Base-by-base conservation (phyloP, 2,888 invertebrate genomes). In the Agrilus mali region DNA sequence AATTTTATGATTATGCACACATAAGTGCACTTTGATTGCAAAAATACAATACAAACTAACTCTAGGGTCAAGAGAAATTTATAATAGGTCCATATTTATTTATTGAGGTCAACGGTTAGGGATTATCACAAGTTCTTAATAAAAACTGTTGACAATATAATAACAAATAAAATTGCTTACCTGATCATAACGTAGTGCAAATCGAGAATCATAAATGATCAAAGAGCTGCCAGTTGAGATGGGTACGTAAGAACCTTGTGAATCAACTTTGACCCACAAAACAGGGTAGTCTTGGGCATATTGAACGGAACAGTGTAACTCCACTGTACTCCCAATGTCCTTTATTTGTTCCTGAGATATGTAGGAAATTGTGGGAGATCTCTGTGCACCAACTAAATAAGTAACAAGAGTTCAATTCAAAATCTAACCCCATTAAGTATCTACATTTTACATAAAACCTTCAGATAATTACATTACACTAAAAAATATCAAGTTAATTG, bases 341-440 rank as follows among this genome's bases (percentile, higher is more conserved):
- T 87, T 80, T 39, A 93, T 88, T 70, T 92, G 90, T 60, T 89
- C 87, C 60, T 90, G 90, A 1, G 90, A 86, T 52, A 93, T 89
- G 58, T 88, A 87, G 0, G 92, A 89, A 57, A 90, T 90, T 1
- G 88, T 88, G 1, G 90, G 90, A 1, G 87, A 86, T 50, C 89
- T 69, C 61, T 89, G 88, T 27, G 73, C 72, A 34, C 58, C 50
- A 7, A 57, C 82, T 81, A 61, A 4, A 66, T 69, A 61, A 4
- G 66, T 69, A 46, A 55, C 45, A 41, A 54, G 46, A 47, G 40
- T 42, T 10, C 16, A 13, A 35, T 41, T 7, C 20, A 20, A 35
- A 7, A 36, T 8, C n/a, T 33, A 16, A 8, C 4, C 17, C 2
- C 6, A 13, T 41, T 34, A 34, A 7, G n/a, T n/a, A n/a, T n/a